phyloP scores from a whole-genome alignment of 1,140 invertebrate species.

The Dufourea novaeangliae region DNA sequence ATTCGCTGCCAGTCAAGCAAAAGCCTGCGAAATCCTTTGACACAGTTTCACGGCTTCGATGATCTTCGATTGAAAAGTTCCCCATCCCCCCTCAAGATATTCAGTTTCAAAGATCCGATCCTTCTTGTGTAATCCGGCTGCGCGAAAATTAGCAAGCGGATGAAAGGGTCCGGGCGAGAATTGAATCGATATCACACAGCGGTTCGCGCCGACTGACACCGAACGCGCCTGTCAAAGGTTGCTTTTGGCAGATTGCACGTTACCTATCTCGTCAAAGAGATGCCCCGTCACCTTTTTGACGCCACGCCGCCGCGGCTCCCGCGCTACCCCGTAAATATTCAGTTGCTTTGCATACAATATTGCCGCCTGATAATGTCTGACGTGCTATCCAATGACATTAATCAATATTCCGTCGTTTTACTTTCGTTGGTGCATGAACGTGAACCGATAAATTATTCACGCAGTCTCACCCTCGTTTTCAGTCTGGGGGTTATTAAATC shows the following conservation, averaged over 20 bases:
- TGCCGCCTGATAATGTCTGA: background rate
- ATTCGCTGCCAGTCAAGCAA: too few species aligned
- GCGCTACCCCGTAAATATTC: background rate
- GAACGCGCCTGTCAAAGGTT: background rate
- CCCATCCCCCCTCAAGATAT: background rate
- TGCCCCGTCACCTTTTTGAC: background rate
- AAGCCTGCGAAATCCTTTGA: background rate
- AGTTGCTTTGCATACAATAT: slow-evolving; percentile 5
- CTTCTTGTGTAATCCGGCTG: slow-evolving; percentile 2
- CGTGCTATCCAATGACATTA: background rate
- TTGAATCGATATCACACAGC: slow-evolving; percentile 3
- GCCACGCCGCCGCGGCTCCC: background rate
- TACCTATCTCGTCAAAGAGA: background rate
- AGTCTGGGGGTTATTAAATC: background rate
- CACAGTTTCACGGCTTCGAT: background rate
- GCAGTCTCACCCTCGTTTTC: background rate
- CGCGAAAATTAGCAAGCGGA: slow-evolving; percentile 2
- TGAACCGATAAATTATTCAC: background rate
- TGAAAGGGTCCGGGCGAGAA: background rate
- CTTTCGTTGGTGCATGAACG: background rate
- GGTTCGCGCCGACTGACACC: background rate
- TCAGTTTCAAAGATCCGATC: background rate
- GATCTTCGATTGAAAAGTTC: background rate
- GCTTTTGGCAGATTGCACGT: slow-evolving; percentile 6
- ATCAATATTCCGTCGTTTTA: background rate